Conservation (phyloP, 2,888 invertebrate species). For the Folsomia candida region DNA sequence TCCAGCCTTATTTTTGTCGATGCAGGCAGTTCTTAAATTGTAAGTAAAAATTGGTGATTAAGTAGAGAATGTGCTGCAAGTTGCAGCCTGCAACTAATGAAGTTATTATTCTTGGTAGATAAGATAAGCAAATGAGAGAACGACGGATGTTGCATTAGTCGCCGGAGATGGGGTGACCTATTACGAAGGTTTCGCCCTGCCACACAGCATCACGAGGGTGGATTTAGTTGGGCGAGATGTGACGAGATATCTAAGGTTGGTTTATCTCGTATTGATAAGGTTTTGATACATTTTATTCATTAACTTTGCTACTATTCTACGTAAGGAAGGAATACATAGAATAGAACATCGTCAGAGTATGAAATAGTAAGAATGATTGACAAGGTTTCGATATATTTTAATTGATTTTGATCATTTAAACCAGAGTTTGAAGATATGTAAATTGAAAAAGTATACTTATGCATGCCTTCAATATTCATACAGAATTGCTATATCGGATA, state of each 20-base stretch:
- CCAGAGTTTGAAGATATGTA: too few species aligned
- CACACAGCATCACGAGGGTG: conserved; percentile 95
- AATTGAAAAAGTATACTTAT: too few species aligned
- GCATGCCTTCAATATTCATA: too few species aligned
- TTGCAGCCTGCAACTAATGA: not conserved
- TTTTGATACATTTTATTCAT: too few species aligned
- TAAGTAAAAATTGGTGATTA: conserved; percentile 60
- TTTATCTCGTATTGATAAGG: too few species aligned
- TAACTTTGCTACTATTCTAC: conserved; percentile 82
- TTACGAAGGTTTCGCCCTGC: conserved; percentile 97
- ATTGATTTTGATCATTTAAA: too few species aligned
- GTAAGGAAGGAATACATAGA: conserved; percentile 98
- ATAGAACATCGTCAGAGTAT: conserved; percentile 93
- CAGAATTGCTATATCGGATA: too few species aligned
- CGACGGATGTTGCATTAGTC: conserved; percentile 97
- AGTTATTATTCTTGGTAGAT: too few species aligned
- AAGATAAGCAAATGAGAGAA: conserved; percentile 93
- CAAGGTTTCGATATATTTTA: too few species aligned
- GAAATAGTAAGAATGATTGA: conserved; percentile 95
- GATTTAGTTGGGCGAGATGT: conserved; percentile 98
- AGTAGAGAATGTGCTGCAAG: conserved; percentile 3
- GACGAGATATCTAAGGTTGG: conserved; percentile 82
- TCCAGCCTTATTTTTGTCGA: conserved; percentile 95
- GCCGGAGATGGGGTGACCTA: conserved; percentile 99
- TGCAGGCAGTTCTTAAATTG: conserved; percentile 99